Evolutionary conservation across 2,113 vertebrate species (phyloP), one percentile per base, ranked within the genome.

Genomic region (Austrofundulus limnaeus): DNA sequence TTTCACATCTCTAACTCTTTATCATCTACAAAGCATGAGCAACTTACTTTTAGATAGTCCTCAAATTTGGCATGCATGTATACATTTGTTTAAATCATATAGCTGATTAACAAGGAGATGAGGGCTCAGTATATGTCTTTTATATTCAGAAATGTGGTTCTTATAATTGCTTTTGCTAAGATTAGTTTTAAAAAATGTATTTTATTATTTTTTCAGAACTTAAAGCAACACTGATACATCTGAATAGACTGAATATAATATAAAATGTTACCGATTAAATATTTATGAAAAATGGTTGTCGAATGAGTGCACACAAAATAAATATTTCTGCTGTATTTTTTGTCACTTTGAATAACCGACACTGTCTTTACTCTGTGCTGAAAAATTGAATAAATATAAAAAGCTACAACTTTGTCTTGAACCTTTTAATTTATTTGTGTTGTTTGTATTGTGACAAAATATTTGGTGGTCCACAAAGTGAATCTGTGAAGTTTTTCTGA

Each of bases 1-100:
- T 57, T 21, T 45, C 17, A 6, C 42, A 19, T 45, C 42, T 45
- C 16, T 10, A 46, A 41, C 39, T n/a, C 28, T 5, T 2, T 15
- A 5, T 64, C 69, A 46, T 9, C 42, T 41, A 46, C 54, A 45
- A 39, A 39, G n/a, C 43, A 46, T 20, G n/a, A 46, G 8, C 43
- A 46, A 19, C 19, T 11, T 3, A 46, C n/a, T 19, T 28, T n/a
- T n/a, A n/a, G 8, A n/a, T n/a, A 46, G n/a, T 46, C 43, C 19
- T 46, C 9, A 46, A 46, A n/a, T 19, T 46, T 46, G 43, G 43
- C 9, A 46, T 46, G 43, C 10, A 43, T 6, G 17, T 43, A 43
- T 9, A 46, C 2, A 46, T 46, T 1, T 11, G 11, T 46, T 3
- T 46, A 20, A 46, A 46, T n/a, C 43, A 43, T 6, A n/a, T 43